These are phyloP conservation scores for Neoaliturus tenellus DNA, from an alignment of 2,888 invertebrate species.

Conservation along the genomic window DNA sequence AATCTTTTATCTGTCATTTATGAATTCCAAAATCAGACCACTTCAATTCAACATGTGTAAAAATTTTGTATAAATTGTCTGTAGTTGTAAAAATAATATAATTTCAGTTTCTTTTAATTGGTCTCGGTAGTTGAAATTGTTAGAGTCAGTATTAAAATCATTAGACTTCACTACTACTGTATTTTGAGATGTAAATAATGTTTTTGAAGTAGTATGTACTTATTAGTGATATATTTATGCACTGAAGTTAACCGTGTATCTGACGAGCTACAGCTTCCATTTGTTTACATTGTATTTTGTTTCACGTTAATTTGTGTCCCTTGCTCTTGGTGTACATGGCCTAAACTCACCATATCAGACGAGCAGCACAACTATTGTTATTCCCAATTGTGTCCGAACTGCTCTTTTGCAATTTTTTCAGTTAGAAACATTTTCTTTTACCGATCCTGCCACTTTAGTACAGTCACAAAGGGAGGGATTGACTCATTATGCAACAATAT, in stretches of 20 bases:
- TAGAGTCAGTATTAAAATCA: conserved; percentile 32
- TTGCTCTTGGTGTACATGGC: conserved; percentile 24
- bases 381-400: not conserved
- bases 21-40: not conserved
- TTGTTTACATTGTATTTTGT: not conserved
- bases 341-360: conserved; percentile 46
- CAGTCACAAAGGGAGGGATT: not conserved
- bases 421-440: not conserved
- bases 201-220: conserved; percentile 42
- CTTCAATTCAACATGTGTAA: not conserved
- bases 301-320: not conserved
- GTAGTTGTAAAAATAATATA: conserved; percentile 11
- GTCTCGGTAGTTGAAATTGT: not conserved
- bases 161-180: conserved; percentile 26
- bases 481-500: too few relatives aligned
- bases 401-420: not conserved
- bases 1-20: not conserved
- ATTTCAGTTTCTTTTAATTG: conserved; percentile 1
- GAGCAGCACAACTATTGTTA: conserved; percentile 28
- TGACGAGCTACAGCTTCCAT: conserved; percentile 31
- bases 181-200: conserved; percentile 41
- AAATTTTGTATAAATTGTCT: conserved; percentile 25
- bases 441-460: not conserved
- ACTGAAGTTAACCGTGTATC: conserved; percentile 37
- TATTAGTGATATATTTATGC: conserved; percentile 46